Evolutionary conservation across 2,797 vertebrate species (phyloP).

Genomic region (Nyctalus aviator): DNA sequence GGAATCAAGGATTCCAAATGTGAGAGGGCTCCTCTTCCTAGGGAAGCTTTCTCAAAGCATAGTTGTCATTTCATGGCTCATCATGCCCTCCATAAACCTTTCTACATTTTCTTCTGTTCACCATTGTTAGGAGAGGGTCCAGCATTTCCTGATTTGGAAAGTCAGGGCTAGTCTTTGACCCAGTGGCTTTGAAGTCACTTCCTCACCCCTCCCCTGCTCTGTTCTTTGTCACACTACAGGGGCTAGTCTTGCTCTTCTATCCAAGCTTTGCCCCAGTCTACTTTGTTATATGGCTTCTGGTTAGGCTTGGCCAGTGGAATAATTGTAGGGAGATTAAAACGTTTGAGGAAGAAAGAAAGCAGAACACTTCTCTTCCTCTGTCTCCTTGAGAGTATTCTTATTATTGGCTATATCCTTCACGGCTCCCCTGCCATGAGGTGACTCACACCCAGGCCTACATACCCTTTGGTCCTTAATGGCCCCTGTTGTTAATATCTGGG

Average conservation of each 20-base stretch:
- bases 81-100: neutral
- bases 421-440: neutral
- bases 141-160: neutral
- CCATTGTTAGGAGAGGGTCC: neutral
- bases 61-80: neutral
- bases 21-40: neutral
- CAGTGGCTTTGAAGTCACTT: neutral
- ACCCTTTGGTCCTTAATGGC: neutral
- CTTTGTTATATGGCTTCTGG: neutral
- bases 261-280: neutral
- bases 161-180: neutral
- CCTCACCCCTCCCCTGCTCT: neutral
- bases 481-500: neutral
- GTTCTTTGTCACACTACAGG: neutral
- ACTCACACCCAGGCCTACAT: neutral
- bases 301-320: neutral
- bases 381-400: neutral
- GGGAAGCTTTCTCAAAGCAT: neutral
- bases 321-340: neutral
- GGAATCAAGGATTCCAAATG: neutral
- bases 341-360: neutral
- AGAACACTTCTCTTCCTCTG: neutral
- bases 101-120: neutral
- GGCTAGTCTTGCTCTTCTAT: neutral
- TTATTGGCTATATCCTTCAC: neutral